A percentile compares a stretch with the other conserved stretches of the same genome.
Evolutionary conservation across 2,888 invertebrate genomes (phyloP).

Genomic region (Mylabris sibirica): DNA sequence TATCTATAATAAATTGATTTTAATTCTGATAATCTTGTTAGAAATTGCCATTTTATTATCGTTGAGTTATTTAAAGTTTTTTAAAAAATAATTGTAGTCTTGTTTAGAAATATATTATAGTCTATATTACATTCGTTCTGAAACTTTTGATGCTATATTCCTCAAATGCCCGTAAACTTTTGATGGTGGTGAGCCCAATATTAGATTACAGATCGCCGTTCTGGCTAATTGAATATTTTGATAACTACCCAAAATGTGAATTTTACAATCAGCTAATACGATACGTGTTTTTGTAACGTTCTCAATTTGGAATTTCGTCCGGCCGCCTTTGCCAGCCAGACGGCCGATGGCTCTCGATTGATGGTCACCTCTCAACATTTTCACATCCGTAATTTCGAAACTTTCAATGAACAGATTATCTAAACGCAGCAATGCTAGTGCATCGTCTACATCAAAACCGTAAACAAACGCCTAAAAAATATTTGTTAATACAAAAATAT

Average conservation of each 20-base stretch:
- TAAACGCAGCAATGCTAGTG: conserved; percentile 89
- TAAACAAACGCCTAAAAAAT: conserved; percentile 85
- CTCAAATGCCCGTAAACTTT: conserved; percentile 97
- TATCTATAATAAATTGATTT: conserved; percentile 76
- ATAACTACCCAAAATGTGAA: conserved; percentile 96
- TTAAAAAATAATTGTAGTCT: conserved; percentile 48
- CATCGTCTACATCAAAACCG: conserved; percentile 98
- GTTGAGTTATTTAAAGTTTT: conserved; percentile 71
- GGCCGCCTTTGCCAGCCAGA: conserved; percentile 95
- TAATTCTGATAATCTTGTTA: conserved; percentile 76
- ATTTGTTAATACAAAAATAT: too few species aligned
- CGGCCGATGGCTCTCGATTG: conserved; percentile 95
- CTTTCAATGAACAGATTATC: conserved; percentile 97
- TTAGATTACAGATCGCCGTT: conserved; percentile 94
- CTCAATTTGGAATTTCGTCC: conserved; percentile 98
- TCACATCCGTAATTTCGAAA: conserved; percentile 97
- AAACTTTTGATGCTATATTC: conserved; percentile 82
- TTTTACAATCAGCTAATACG: conserved; percentile 94
- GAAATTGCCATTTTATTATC: conserved; percentile 72
- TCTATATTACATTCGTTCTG: conserved; percentile 76
- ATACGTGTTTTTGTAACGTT: conserved; percentile 98
- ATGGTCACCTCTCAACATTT: conserved; percentile 94
- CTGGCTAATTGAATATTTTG: conserved; percentile 96
- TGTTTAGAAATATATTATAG: conserved; percentile 39
- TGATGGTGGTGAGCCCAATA: conserved; percentile 95